A percentile compares a stretch with the other conserved stretches of the same genome.
Conservation (phyloP, 1,140 invertebrate genomes). For the Plutomurus gul region DNA sequence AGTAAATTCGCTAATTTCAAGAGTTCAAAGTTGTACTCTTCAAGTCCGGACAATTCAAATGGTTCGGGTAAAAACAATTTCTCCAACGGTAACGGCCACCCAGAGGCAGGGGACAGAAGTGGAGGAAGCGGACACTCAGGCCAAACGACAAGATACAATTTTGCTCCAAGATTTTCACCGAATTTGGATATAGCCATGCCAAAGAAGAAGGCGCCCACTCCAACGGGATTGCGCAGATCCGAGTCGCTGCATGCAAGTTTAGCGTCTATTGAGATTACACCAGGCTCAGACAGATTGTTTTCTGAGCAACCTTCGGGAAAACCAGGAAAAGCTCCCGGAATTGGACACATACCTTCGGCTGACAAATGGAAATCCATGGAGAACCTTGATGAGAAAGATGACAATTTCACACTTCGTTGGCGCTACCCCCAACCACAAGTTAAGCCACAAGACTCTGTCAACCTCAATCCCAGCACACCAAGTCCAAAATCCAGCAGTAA, state of each 20-base stretch:
- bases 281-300: neutral
- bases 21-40: constrained; percentile 48
- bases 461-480: constrained; percentile 13
- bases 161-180: constrained; percentile 40
- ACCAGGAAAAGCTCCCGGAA: neutral
- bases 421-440: constrained; percentile 43
- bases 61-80: constrained; percentile 23
- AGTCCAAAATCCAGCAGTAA: constrained; percentile 47
- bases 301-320: neutral
- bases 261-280: constrained; percentile 32
- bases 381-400: constrained; percentile 40
- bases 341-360: neutral
- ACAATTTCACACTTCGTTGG: constrained; percentile 51
- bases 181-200: constrained; percentile 36
- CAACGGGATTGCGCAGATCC: constrained; percentile 38
- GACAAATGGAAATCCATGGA: constrained; percentile 51
- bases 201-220: constrained; percentile 9
- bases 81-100: constrained; percentile 19
- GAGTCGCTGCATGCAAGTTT: constrained; percentile 49
- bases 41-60: constrained; percentile 45
- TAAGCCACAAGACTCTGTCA: constrained; percentile 3
- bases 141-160: constrained; percentile 29
- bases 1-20: constrained; percentile 54
- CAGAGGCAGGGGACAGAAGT: constrained; percentile 35
- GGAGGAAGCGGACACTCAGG: neutral